Evolutionary conservation across 2,113 vertebrate species (phyloP).

Genomic region (Brachyhypopomus gauderio): DNA sequence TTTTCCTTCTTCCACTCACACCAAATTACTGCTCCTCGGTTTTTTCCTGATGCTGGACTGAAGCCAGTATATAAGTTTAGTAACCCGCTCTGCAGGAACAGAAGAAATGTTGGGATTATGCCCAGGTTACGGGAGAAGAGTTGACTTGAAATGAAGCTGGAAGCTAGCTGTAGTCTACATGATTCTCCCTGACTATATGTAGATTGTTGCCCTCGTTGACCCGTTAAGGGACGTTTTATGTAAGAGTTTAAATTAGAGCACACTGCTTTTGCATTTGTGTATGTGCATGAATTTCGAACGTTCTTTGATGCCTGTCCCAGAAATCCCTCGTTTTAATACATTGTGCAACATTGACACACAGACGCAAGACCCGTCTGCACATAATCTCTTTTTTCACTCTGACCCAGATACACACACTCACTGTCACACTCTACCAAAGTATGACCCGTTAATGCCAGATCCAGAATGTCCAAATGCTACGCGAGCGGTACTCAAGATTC

Average conservation of each 20-base stretch:
- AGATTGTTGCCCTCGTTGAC: slow-evolving; percentile 13
- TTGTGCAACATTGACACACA: slow-evolving; percentile 43
- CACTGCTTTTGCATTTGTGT: slow-evolving; percentile 24
- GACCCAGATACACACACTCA: slow-evolving; percentile 52
- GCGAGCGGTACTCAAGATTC: not conserved
- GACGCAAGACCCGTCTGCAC: slow-evolving; percentile 49
- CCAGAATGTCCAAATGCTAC: not conserved
- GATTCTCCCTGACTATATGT: not conserved
- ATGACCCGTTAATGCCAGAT: not conserved
- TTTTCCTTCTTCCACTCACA: too few relatives aligned
- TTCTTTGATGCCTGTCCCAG: slow-evolving; percentile 54
- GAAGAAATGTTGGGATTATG: not conserved
- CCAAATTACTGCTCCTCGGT: too few relatives aligned
- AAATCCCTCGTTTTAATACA: slow-evolving; percentile 55
- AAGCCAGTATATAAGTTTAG: too few relatives aligned
- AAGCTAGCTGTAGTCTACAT: slow-evolving; percentile 15
- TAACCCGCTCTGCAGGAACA: not conserved
- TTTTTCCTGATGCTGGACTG: too few relatives aligned
- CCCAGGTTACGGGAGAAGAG: not conserved
- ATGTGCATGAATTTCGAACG: slow-evolving; percentile 38
- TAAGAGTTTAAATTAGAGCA: slow-evolving; percentile 32
- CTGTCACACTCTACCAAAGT: slow-evolving; percentile 4
- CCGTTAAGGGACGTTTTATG: slow-evolving; percentile 28
- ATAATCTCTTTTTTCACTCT: slow-evolving; percentile 58
- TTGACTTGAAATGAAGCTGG: too few relatives aligned